A percentile compares a stretch with the other conserved stretches of the same genome.
phyloP scores from a whole-genome alignment of 1,140 invertebrate species.

The Orius insidiosus region DNA sequence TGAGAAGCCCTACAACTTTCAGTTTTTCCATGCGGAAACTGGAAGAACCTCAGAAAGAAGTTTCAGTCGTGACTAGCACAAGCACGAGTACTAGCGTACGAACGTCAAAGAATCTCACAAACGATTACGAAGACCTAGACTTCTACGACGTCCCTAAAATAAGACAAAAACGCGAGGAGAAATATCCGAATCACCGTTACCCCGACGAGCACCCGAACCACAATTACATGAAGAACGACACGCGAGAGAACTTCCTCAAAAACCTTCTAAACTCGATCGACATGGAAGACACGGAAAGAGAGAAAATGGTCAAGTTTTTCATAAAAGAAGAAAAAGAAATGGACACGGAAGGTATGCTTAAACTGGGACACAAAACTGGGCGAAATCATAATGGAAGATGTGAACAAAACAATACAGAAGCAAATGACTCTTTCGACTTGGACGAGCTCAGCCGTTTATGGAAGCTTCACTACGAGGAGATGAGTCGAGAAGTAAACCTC shows the following conservation, averaged over 20 bases:
- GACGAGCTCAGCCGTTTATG: not conserved
- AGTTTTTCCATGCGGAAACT: constrained; percentile 11
- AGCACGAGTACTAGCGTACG: constrained; percentile 16
- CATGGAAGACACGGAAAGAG: constrained; percentile 6
- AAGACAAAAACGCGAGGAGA: constrained; percentile 1
- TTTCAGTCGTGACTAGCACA: constrained; percentile 18
- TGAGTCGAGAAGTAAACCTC: constrained; percentile 1
- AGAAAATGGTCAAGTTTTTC: constrained; percentile 10
- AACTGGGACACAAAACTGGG: not conserved
- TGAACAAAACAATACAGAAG: constrained; percentile 1
- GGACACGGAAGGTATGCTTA: constrained; percentile 1
- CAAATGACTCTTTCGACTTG: not conserved
- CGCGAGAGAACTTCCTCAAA: constrained; percentile 10
- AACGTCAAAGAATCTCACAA: not conserved
- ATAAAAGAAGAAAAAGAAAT: constrained; percentile 11
- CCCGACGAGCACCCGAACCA: constrained; percentile 1
- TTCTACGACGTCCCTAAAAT: constrained; percentile 13
- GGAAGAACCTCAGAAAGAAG: constrained; percentile 1
- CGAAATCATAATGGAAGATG: constrained; percentile 2
- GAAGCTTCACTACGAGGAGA: constrained; percentile 1
- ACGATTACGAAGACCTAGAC: constrained; percentile 3
- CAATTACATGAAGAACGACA: not conserved
- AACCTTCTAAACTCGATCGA: constrained; percentile 13
- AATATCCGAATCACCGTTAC: not conserved
- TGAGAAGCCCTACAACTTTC: constrained; percentile 11